Evolutionary conservation across 2,888 invertebrate species (phyloP).

Genomic region (Empis livida): DNA sequence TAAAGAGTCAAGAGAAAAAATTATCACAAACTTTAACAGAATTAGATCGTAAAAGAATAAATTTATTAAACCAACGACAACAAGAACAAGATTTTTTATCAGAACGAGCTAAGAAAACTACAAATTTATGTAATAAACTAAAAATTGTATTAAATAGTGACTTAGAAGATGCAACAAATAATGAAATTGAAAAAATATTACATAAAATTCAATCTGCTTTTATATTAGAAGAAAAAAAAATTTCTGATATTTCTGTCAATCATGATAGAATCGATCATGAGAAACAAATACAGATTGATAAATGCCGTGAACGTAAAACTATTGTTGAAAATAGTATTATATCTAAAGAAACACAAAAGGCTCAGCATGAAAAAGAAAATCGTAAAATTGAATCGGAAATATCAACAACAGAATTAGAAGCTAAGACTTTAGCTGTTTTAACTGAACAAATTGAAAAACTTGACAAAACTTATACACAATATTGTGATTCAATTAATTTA

Average conservation of each 20-base stretch:
- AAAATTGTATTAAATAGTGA: slow-evolving; percentile 17
- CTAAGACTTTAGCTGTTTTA: slow-evolving; percentile 13
- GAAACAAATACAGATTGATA: slow-evolving; percentile 44
- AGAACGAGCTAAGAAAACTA: slow-evolving; percentile 21
- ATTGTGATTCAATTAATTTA: slow-evolving; percentile 40
- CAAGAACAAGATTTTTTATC: slow-evolving; percentile 26
- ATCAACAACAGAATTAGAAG: slow-evolving; percentile 40
- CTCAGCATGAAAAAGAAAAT: slow-evolving; percentile 42
- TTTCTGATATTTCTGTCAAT: slow-evolving; percentile 17
- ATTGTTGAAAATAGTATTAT: slow-evolving; percentile 53
- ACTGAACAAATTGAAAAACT: slow-evolving; percentile 29
- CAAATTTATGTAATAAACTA: slow-evolving; percentile 20
- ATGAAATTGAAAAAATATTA: slow-evolving; percentile 25
- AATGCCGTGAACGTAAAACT: slow-evolving; percentile 40
- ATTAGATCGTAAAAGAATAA: slow-evolving; percentile 23
- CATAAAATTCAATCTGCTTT: slow-evolving; percentile 21
- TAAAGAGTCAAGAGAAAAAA: slow-evolving; percentile 26
- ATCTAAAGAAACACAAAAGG: slow-evolving; percentile 39
- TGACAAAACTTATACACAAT: slow-evolving; percentile 38
- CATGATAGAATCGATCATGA: slow-evolving; percentile 30
- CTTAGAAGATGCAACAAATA: slow-evolving; percentile 17
- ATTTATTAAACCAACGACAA: slow-evolving; percentile 23
- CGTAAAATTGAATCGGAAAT: slow-evolving; percentile 44
- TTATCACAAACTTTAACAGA: slow-evolving; percentile 32
- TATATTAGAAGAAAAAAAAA: slow-evolving; percentile 21